Conservation (phyloP, 2,888 invertebrate genomes). For the Macrophya annulata region DNA sequence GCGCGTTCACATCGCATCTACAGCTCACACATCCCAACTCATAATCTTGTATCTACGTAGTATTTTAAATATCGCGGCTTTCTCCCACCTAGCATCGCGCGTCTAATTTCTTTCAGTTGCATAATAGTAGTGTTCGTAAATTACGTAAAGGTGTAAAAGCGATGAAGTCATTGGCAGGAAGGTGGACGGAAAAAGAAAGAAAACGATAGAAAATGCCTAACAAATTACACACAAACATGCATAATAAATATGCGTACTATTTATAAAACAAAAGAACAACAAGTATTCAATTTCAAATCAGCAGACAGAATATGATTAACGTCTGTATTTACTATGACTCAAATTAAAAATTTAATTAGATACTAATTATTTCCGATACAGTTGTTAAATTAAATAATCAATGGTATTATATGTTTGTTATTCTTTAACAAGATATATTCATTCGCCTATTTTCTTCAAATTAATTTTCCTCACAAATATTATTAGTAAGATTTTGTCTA, state of each 20-base stretch:
- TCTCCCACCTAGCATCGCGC: constrained; percentile 23
- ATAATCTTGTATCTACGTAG: background rate
- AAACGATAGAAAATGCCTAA: background rate
- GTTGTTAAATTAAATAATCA: background rate
- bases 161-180: background rate
- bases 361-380: background rate
- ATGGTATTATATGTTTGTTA: background rate
- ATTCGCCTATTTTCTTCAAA: background rate
- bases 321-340: background rate
- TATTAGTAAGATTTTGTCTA: background rate
- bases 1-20: background rate
- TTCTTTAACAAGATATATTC: background rate
- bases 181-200: background rate
- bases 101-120: background rate
- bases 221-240: background rate
- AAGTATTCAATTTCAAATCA: background rate
- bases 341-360: background rate
- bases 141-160: background rate
- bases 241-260: background rate
- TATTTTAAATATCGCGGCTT: background rate
- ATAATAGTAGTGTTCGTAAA: background rate
- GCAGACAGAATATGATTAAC: background rate
- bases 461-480: background rate
- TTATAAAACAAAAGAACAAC: background rate
- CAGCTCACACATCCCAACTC: background rate